Conservation (phyloP, 2,113 vertebrate genomes). For the Bagarius yarrelli region DNA sequence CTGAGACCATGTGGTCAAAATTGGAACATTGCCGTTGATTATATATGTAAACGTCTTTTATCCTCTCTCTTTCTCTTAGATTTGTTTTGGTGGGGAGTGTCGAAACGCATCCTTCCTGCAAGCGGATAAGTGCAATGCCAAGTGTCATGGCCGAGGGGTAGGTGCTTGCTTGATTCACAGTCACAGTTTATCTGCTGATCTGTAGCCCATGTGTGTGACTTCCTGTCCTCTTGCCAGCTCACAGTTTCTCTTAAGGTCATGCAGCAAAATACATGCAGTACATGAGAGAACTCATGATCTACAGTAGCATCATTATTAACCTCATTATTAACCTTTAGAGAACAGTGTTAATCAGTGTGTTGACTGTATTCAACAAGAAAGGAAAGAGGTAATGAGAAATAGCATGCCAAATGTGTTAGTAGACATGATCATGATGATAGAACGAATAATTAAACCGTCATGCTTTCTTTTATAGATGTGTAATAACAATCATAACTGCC, state of each 20-base stretch:
- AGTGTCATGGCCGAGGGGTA: constrained; percentile 88
- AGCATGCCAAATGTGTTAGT: background rate
- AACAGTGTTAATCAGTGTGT: background rate
- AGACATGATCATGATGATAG: background rate
- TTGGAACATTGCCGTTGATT: background rate
- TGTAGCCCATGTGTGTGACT: background rate
- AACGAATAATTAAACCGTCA: background rate
- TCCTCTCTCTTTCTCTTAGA: constrained; percentile 63
- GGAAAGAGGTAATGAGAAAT: background rate
- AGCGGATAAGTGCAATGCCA: constrained; percentile 79
- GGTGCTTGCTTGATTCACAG: constrained; percentile 40
- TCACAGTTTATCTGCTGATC: background rate
- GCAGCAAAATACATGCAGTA: background rate
- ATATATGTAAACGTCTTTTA: background rate
- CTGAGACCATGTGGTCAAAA: background rate
- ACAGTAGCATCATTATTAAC: background rate
- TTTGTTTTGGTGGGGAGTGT: constrained; percentile 93
- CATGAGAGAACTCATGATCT: background rate
- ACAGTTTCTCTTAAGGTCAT: background rate
- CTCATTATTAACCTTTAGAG: background rate
- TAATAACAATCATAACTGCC: constrained; percentile 96
- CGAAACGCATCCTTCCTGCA: constrained; percentile 86
- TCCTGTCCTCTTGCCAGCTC: constrained; percentile 6
- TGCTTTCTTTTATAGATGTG: constrained; percentile 75
- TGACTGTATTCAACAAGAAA: background rate